These are phyloP conservation scores for Tamandua tetradactyla DNA, from an alignment of 2,797 vertebrate genomes.

Conservation along the genomic window DNA sequence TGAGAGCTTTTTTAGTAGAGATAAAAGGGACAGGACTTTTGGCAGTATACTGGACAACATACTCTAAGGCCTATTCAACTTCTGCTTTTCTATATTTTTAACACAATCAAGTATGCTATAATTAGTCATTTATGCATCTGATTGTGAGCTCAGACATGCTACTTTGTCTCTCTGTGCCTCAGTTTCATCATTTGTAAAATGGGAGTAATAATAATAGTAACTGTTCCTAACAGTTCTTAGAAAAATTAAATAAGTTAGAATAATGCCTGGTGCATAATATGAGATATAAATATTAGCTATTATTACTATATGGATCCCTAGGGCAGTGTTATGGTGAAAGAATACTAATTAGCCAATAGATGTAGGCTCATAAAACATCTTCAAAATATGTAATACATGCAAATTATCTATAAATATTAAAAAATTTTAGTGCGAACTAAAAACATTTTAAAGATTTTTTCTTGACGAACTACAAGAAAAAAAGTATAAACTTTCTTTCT, in stretches of 20 bases:
- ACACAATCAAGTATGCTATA: background rate
- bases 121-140: background rate
- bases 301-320: background rate
- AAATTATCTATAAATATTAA: constrained; percentile 5
- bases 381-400: background rate
- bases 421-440: background rate
- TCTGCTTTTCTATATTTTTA: background rate
- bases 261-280: background rate
- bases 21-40: background rate
- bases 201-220: background rate
- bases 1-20: background rate
- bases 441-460: background rate
- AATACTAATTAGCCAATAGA: background rate
- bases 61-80: background rate
- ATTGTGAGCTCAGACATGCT: background rate
- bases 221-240: background rate
- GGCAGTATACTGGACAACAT: background rate
- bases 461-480: background rate
- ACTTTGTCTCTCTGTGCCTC: background rate
- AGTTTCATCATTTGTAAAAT: background rate
- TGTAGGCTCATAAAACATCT: background rate
- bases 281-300: background rate
- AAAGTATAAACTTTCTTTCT: background rate
- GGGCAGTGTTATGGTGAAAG: background rate
- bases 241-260: constrained; percentile 19